phyloP scores from a whole-genome alignment of 2,113 vertebrate genomes.

The Cyrtonyx montezumae region DNA sequence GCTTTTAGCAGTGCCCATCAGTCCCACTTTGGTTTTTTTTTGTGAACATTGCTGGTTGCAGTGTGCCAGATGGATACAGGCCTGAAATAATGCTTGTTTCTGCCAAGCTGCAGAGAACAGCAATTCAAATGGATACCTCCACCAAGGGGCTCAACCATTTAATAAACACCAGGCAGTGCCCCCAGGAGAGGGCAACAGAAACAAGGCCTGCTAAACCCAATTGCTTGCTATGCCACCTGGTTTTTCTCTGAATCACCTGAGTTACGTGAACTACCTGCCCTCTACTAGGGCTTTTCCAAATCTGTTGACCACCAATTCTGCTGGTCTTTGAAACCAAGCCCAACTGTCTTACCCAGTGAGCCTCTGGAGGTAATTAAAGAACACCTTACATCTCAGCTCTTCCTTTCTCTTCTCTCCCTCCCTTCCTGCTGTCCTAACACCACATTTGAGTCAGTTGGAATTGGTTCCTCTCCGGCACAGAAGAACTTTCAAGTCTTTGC shows the following conservation, averaged over 20 bases:
- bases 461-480: background rate
- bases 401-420: background rate
- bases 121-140: background rate
- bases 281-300: background rate
- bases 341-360: background rate
- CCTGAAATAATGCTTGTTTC: background rate
- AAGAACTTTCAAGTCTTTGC: background rate
- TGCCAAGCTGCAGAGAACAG: conserved; percentile 6
- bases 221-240: background rate
- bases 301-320: background rate
- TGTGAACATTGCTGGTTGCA: background rate
- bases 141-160: background rate
- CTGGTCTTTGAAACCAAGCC: background rate
- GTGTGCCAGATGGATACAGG: background rate
- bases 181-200: background rate
- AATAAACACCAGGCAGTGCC: background rate
- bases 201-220: background rate
- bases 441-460: background rate
- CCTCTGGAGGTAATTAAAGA: background rate
- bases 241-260: background rate
- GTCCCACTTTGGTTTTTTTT: background rate
- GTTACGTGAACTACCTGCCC: background rate
- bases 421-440: background rate
- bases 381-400: background rate
- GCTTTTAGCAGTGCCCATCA: conserved; percentile 23